A percentile compares a stretch with the other conserved stretches of the same genome.
Evolutionary conservation across 2,797 vertebrate genomes (phyloP).

Genomic region (Thalassophryne amazonica): DNA sequence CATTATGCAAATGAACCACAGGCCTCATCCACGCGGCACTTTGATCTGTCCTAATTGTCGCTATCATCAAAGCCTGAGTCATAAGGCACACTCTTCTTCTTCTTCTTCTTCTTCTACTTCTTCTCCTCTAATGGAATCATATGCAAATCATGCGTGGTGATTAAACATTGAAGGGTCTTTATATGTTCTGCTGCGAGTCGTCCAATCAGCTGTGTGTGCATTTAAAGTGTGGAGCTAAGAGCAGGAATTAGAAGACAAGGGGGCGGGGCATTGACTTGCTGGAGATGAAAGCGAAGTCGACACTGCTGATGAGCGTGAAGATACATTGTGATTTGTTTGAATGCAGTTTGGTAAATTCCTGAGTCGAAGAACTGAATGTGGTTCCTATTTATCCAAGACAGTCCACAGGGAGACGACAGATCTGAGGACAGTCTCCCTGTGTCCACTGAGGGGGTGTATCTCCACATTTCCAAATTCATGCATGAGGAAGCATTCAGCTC

Average conservation of each 20-base stretch:
- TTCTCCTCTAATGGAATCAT: conserved; percentile 79
- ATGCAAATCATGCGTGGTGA: conserved; percentile 90
- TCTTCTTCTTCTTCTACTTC: not conserved
- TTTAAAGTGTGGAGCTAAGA: conserved; percentile 86
- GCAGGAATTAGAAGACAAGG: conserved; percentile 74
- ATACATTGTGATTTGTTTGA: too few species aligned
- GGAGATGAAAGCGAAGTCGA: too few species aligned
- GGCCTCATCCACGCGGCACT: conserved; percentile 90
- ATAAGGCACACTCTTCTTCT: conserved; percentile 89
- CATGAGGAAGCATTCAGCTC: too few species aligned
- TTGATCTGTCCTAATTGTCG: conserved; percentile 95
- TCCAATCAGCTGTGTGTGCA: conserved; percentile 85
- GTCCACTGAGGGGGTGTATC: too few species aligned
- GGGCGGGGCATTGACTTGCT: too few species aligned
- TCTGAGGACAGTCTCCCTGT: too few species aligned
- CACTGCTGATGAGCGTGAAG: too few species aligned
- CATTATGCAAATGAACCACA: conserved; percentile 94
- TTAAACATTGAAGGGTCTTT: conserved; percentile 92
- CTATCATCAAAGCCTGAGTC: conserved; percentile 94
- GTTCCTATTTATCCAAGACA: too few species aligned
- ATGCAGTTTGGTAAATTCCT: too few species aligned
- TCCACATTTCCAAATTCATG: too few species aligned
- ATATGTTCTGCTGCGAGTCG: conserved; percentile 88
- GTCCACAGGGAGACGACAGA: too few species aligned
- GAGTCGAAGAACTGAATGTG: too few species aligned